Evolutionary conservation across 2,113 vertebrate species (phyloP).

Genomic region (Meriones unguiculatus): DNA sequence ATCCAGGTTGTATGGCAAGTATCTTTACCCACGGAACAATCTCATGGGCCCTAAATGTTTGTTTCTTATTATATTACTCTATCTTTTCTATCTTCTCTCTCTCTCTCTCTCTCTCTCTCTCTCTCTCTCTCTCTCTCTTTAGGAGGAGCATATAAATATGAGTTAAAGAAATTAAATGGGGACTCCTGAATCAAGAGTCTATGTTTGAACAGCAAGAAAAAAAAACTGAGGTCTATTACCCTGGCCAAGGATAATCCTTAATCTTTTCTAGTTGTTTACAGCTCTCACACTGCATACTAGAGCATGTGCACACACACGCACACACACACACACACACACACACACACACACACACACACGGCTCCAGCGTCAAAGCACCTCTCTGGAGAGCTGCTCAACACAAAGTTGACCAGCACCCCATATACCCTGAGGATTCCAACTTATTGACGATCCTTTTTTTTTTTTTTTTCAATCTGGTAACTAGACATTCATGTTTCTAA

Average conservation of each 20-base stretch:
- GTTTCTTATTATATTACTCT: constrained; percentile 43
- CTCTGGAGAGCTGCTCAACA: background rate
- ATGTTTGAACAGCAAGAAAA: background rate
- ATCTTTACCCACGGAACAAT: background rate
- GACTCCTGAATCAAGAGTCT: background rate
- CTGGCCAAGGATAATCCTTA: background rate
- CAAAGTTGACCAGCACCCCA: background rate
- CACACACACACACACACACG: background rate
- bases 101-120: no score
- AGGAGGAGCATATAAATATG: constrained; percentile 1
- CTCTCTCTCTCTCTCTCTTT: background rate
- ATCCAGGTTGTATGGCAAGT: background rate
- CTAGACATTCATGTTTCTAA: background rate
- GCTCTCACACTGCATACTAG: background rate
- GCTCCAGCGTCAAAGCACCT: background rate
- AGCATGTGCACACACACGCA: no score
- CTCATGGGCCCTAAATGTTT: background rate
- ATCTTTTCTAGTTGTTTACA: background rate
- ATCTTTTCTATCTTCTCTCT: background rate
- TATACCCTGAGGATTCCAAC: background rate
- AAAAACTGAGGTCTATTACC: background rate
- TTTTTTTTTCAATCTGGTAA: background rate
- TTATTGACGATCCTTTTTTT: background rate
- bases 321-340: no score
- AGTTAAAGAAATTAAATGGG: constrained; percentile 13